phyloP scores from a whole-genome alignment of 2,113 vertebrate genomes.

The Ochotona curzoniae region DNA sequence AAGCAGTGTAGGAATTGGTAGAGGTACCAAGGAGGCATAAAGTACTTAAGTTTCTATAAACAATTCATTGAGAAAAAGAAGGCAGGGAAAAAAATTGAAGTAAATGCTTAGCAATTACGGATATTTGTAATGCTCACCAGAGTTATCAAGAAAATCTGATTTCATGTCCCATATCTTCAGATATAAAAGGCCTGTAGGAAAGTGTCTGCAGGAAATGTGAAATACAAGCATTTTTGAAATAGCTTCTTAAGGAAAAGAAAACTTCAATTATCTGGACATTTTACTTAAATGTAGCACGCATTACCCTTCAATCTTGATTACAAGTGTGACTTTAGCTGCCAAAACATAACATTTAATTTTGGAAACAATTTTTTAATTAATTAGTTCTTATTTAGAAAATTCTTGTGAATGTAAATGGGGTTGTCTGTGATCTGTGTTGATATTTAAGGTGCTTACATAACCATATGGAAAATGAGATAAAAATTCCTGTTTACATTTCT shows the following conservation, averaged over 20 bases:
- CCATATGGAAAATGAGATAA: slow-evolving; percentile 82
- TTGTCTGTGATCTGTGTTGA: slow-evolving; percentile 81
- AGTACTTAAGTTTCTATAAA: not conserved
- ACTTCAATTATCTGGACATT: slow-evolving; percentile 53
- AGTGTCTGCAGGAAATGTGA: slow-evolving; percentile 24
- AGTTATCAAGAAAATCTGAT: slow-evolving; percentile 17
- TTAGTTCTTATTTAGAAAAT: slow-evolving; percentile 81
- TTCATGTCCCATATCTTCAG: not conserved
- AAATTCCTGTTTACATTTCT: slow-evolving; percentile 82
- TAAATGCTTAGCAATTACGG: not conserved
- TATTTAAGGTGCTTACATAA: slow-evolving; percentile 83
- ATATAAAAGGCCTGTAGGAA: slow-evolving; percentile 19
- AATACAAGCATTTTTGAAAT: slow-evolving; percentile 32
- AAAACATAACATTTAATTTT: slow-evolving; percentile 81
- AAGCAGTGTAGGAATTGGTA: not conserved
- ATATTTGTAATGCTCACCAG: not conserved
- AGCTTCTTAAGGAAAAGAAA: slow-evolving; percentile 8
- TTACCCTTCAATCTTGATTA: slow-evolving; percentile 57
- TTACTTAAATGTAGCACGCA: slow-evolving; percentile 1
- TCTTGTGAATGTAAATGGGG: slow-evolving; percentile 78
- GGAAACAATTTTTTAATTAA: slow-evolving; percentile 78
- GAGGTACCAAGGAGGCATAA: not conserved
- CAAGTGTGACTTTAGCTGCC: slow-evolving; percentile 68
- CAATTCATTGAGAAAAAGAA: not conserved
- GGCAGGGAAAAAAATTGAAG: slow-evolving; percentile 32